Base-by-base conservation (phyloP, 2,113 vertebrate species). In the Platichthys stellatus region DNA sequence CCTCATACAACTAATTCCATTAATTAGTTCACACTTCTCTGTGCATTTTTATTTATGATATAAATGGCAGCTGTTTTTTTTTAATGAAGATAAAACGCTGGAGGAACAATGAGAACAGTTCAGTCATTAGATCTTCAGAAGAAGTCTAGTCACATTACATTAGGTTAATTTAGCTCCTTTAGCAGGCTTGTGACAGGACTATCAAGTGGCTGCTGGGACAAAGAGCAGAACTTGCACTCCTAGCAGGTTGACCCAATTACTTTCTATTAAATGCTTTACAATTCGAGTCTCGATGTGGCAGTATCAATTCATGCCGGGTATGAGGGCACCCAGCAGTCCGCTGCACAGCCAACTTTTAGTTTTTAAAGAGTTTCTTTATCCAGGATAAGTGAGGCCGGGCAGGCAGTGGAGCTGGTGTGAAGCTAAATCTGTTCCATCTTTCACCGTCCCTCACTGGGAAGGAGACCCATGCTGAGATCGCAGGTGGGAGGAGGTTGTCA, bases 241-340 rank as follows among this genome's bases (percentile, higher is more conserved):
- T 23, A 31, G 24, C 66, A 77, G 26, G 59, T 69, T 85, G 80
- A 86, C 77, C 82, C 80, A 82, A 17, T 83, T 79, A 63, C 57
- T 63, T 69, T 60, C 35, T 49, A 59, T 35, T 71, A 67, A 80
- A 35, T 61, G 78, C 80, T 86, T 72, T 26, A 68, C 53, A 85
- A 61, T 73, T 69, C 66, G 24, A 23, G 56, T 72, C n/a, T 74
- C 47, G 18, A 13, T 59, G 58, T 57, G 53, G 63, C 28, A 31
- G 31, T 31, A 31, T 31, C 31, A 49, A 62, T 83, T 81, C 38
- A 61, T 35, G 31, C 53, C 9, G 3, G 21, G 43, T 81, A 43
- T 75, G 1, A 67, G 66, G 64, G 51, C 60, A 57, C 47, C 57
- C 56, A 24, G 40, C 3, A 7, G 57, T 53, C 70, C 62, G 38